A percentile compares a stretch with the other conserved stretches of the same genome.
Evolutionary conservation across 64 coral and sea anemone genomes (phyloP).

Genomic region (Acropora tenuis): DNA sequence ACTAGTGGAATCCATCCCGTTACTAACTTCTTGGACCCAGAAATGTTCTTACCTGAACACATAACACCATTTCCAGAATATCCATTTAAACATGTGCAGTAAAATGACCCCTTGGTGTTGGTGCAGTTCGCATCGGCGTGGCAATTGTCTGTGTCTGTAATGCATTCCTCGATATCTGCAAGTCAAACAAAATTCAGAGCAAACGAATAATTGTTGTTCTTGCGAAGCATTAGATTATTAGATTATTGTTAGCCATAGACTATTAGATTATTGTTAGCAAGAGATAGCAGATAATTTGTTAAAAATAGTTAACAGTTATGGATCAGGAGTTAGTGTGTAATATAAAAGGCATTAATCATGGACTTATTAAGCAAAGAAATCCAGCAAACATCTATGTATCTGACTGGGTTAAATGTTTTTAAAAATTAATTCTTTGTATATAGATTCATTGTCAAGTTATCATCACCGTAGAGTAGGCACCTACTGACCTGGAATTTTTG

Average conservation of each 20-base stretch:
- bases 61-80: conserved; percentile 61
- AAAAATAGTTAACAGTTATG: background rate
- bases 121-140: conserved; percentile 81
- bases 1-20: too few species aligned
- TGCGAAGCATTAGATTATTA: background rate
- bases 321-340: background rate
- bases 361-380: too few species aligned
- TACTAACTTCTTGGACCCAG: too few species aligned
- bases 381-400: background rate
- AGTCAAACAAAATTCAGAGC: background rate
- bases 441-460: background rate
- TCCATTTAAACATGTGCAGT: conserved; percentile 47
- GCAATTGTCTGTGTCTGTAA: conserved; percentile 54
- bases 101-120: conserved; percentile 84
- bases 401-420: background rate
- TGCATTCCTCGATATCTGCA: conserved; percentile 73
- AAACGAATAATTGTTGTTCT: background rate
- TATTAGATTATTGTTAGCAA: background rate
- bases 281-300: background rate
- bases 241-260: background rate
- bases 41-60: background rate
- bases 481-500: background rate
- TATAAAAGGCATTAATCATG: background rate
- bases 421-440: background rate
- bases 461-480: background rate